Conservation (phyloP, 2,113 vertebrate species). For the Lepus americanus region DNA sequence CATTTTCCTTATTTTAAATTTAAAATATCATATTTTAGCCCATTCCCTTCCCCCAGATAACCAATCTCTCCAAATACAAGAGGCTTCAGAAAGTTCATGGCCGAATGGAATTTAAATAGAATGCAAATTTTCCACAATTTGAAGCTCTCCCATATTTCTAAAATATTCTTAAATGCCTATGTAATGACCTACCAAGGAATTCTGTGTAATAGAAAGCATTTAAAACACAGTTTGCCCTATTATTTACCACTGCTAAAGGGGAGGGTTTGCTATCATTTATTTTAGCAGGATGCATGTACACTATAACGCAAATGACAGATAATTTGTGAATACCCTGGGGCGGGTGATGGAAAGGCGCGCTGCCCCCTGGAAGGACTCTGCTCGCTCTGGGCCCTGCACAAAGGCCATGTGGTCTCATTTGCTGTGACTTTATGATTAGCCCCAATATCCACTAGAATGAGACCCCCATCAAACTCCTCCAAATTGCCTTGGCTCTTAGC, state of each 20-base stretch:
- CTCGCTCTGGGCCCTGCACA: background rate
- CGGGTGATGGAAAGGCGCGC: background rate
- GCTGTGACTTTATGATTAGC: too few species aligned
- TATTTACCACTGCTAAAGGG: background rate
- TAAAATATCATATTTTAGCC: background rate
- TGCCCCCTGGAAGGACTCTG: background rate
- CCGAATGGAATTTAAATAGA: too few species aligned
- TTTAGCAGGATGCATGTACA: background rate
- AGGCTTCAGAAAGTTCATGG: too few species aligned
- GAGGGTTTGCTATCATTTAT: background rate
- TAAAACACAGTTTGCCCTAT: background rate
- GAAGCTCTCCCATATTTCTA: background rate
- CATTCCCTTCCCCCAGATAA: background rate
- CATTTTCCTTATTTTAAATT: slow-evolving; percentile 49
- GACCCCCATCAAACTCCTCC: background rate
- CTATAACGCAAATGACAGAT: background rate
- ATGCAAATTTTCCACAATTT: background rate
- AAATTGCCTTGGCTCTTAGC: background rate
- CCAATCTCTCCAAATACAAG: background rate
- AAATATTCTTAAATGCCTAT: slow-evolving; percentile 12
- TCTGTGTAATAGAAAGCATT: background rate
- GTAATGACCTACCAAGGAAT: background rate
- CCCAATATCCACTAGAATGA: background rate
- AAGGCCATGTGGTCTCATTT: too few species aligned
- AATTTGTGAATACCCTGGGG: background rate